Base-by-base conservation (phyloP, 2,113 vertebrate genomes). In the Rhipidura dahli region DNA sequence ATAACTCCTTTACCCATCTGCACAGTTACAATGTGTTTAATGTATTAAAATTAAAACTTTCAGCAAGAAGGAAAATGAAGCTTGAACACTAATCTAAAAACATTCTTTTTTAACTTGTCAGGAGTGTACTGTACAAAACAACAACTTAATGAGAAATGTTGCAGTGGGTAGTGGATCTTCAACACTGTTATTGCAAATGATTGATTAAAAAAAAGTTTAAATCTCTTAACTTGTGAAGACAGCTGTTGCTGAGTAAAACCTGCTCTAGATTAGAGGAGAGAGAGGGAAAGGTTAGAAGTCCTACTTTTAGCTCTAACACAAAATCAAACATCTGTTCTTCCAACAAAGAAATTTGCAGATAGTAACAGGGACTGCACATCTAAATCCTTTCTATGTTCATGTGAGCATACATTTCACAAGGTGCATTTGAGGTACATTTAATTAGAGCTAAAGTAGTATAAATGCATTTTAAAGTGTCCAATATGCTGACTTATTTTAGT, bases 11-110 rank as follows among this genome's bases (percentile, higher is more conserved):
- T 95, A 93, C 90, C 90, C 88, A 96, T 97, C 95, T 97, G 93
- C 85, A 94, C 59, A 93, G 79, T 64, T 94, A 96, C 96, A 97
- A 96, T 94, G 93, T 90, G 96, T 95, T 98, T 97, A 95, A 97
- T 91, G 37, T 93, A 94, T 95, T 97, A 95, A 97, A 95, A 97
- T 97, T 96, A 95, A 97, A 97, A 97, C 91, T 97, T 97, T 50
- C 77, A 88, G 85, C 30, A 8, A 87, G 96, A 96, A 94, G 83
- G 89, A 96, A 97, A 96, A 96, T 47, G 59, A 96, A 93, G 70
- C 84, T 94, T 96, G 91, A 96, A 69, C 77, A 80, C 73, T 94
- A 94, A 95, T 94, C 89, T 92, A 73, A 96, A 97, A 96, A 89
- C 79, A 90, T 87, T 85, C 80, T 91, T 89, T 96, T 96, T 97